Conservation (phyloP, 2,888 invertebrate species). For the Napeogenes sylphis region DNA sequence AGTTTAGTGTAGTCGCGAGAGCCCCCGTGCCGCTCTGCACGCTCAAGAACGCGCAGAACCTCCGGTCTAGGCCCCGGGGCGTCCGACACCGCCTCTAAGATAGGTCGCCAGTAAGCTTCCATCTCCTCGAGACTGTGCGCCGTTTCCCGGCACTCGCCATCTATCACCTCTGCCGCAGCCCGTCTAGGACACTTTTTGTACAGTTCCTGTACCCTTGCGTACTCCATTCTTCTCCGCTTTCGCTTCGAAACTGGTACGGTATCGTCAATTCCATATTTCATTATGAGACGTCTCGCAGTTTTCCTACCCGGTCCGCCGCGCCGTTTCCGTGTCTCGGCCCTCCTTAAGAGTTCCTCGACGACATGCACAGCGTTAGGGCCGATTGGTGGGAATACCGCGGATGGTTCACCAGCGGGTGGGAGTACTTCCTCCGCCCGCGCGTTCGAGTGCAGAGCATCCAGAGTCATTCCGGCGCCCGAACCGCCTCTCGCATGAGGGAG, state of each 20-base stretch:
- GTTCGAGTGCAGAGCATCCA: neutral
- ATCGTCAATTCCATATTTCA: neutral
- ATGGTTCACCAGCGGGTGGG: neutral
- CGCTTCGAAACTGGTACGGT: conserved; percentile 11
- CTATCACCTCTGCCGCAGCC: conserved; percentile 28
- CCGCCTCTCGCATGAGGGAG: conserved; percentile 16
- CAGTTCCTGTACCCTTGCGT: conserved; percentile 29
- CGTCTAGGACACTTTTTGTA: conserved; percentile 24
- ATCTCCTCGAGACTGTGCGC: conserved; percentile 25
- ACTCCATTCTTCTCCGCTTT: conserved; percentile 25
- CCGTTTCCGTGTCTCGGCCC: conserved; percentile 7
- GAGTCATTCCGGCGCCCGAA: conserved; percentile 18
- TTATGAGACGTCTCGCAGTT: conserved; percentile 9
- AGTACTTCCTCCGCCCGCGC: neutral
- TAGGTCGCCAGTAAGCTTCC: conserved; percentile 31
- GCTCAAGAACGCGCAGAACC: no score
- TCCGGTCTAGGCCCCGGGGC: no score
- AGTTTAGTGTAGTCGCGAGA: no score
- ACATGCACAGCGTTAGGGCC: neutral
- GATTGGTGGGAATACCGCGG: neutral
- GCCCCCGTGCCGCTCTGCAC: neutral
- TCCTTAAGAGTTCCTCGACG: conserved; percentile 12
- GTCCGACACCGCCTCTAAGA: conserved; percentile 10
- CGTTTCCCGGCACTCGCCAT: conserved; percentile 23
- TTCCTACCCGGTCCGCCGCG: conserved; percentile 9